phyloP scores from a whole-genome alignment of 92 coral and sea anemone species.

The Epizoanthus scotinus region DNA sequence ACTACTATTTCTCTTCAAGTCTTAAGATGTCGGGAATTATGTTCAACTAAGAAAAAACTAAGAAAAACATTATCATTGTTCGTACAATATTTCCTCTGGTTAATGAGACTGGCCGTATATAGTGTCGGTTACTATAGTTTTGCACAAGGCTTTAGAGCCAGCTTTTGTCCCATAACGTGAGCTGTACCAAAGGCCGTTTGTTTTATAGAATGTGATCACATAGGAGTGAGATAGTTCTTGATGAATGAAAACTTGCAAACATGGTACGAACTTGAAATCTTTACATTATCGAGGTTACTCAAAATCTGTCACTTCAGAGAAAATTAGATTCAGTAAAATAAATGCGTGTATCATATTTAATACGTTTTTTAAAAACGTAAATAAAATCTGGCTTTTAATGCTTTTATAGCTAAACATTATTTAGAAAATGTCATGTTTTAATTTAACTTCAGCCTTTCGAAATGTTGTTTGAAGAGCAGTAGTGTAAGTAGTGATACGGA shows the following conservation, averaged over 20 bases:
- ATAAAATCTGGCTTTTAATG: background rate
- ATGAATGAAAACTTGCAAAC: background rate
- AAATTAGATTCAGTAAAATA: conserved; percentile 1
- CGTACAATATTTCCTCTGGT: background rate
- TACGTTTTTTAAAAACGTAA: background rate
- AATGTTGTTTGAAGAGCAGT: background rate
- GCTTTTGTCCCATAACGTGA: background rate
- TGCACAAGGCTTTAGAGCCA: background rate
- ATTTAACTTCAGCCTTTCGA: background rate
- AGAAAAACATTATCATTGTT: no score
- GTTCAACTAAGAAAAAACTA: background rate
- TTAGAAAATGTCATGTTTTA: background rate
- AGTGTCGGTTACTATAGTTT: conserved; percentile 24
- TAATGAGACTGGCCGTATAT: background rate
- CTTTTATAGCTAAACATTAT: background rate
- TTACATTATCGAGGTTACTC: background rate
- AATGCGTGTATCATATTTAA: background rate
- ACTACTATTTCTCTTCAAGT: conserved; percentile 31
- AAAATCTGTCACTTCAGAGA: background rate
- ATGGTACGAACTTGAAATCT: background rate
- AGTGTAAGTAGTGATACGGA: background rate
- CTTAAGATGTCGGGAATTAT: background rate
- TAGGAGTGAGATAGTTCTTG: background rate
- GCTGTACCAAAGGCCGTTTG: background rate
- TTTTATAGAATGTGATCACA: background rate